These are phyloP conservation scores for Hyaena hyaena DNA, from an alignment of 2,113 vertebrate species.

Conservation along the genomic window DNA sequence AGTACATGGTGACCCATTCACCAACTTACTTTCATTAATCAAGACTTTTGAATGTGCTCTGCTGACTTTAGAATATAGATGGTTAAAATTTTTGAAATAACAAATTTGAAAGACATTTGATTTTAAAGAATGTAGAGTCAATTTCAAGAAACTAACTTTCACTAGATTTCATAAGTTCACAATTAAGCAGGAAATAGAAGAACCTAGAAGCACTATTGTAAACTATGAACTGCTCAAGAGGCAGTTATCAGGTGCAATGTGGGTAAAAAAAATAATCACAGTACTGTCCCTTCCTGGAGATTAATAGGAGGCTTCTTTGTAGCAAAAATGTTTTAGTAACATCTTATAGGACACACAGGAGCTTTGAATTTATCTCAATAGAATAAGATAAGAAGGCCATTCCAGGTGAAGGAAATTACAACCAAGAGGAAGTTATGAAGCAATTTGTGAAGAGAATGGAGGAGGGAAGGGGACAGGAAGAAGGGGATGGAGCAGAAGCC, in stretches of 20 bases:
- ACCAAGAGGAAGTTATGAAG: not conserved
- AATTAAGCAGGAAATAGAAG: not conserved
- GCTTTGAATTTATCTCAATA: not conserved
- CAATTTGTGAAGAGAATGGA: not conserved
- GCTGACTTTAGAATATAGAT: not conserved
- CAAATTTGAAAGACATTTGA: not conserved
- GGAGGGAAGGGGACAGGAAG: not conserved
- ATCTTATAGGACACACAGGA: not conserved
- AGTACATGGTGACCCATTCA: not conserved
- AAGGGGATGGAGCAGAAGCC: not conserved
- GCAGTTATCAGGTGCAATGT: not conserved
- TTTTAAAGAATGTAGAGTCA: not conserved
- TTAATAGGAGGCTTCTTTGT: not conserved
- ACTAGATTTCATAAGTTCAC: not conserved
- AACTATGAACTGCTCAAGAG: not conserved
- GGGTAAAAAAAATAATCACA: not conserved
- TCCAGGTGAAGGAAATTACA: not conserved
- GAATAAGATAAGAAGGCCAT: not conserved
- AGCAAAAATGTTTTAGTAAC: not conserved
- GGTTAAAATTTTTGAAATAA: not conserved
- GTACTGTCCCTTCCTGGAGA: not conserved
- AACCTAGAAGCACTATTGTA: not conserved
- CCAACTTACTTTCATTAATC: not conserved
- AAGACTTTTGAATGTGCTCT: not conserved
- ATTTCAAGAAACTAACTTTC: not conserved